Evolutionary conservation across 2,888 invertebrate genomes (phyloP).

Genomic region (Folsomia manolachei): DNA sequence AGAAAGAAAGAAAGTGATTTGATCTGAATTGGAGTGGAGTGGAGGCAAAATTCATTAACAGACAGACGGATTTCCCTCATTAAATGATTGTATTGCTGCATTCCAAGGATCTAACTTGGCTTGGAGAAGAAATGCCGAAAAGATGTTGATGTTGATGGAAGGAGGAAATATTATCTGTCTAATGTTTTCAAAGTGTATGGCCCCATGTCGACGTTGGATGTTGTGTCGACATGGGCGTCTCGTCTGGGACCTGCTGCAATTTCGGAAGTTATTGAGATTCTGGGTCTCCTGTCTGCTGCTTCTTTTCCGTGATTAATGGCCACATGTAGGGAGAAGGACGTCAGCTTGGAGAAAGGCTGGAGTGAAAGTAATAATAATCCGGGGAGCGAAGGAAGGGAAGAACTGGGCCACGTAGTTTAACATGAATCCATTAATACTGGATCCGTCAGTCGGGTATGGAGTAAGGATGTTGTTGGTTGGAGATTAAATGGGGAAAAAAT

Average conservation of each 20-base stretch:
- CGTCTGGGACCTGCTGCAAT: not conserved
- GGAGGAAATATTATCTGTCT: constrained; percentile 18
- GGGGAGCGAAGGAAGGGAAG: too few species aligned
- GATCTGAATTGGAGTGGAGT: not conserved
- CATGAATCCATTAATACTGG: too few species aligned
- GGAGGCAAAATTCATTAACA: constrained; percentile 14
- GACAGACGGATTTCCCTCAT: not conserved
- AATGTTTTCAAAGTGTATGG: constrained; percentile 9
- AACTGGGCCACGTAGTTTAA: too few species aligned
- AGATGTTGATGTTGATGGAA: constrained; percentile 19
- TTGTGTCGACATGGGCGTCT: too few species aligned
- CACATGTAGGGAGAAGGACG: too few species aligned
- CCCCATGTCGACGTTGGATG: not conserved
- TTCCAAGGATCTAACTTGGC: too few species aligned
- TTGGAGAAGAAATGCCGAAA: constrained; percentile 3
- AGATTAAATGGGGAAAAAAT: too few species aligned
- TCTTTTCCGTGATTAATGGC: constrained; percentile 13
- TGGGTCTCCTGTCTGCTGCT: not conserved
- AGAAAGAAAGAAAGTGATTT: not conserved
- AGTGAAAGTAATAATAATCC: not conserved
- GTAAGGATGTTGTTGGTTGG: too few species aligned
- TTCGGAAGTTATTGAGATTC: not conserved
- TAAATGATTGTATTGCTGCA: too few species aligned
- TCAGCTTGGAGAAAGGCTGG: not conserved
- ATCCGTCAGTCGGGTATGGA: too few species aligned